Evolutionary conservation across 1,140 invertebrate species (phyloP).

Genomic region (Matsumurasca onukii): DNA sequence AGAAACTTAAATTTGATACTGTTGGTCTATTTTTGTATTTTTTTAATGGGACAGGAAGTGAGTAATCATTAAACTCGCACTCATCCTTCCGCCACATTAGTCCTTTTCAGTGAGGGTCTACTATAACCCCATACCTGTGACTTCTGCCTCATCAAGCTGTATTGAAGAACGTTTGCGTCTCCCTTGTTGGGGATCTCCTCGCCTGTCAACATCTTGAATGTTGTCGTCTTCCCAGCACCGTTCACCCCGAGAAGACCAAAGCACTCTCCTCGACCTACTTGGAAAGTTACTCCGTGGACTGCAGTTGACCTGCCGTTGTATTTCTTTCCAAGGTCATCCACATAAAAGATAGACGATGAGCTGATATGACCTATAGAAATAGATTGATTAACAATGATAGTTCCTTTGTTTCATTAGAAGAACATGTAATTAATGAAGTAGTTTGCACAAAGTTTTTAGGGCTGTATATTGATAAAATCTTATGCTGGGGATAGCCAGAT

Average conservation of each 20-base stretch:
- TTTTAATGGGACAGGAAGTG: too few relatives aligned
- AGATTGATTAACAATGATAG: too few relatives aligned
- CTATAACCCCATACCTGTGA: constrained; percentile 30
- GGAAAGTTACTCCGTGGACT: constrained; percentile 71
- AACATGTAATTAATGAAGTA: neutral
- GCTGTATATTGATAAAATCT: too few relatives aligned
- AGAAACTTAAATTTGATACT: too few relatives aligned
- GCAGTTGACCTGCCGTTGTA: constrained; percentile 49
- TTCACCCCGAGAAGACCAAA: constrained; percentile 90
- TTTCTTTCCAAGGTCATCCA: constrained; percentile 39
- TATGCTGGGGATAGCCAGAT: too few relatives aligned
- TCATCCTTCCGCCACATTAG: too few relatives aligned
- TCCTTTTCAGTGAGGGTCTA: too few relatives aligned
- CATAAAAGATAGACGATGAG: constrained; percentile 32
- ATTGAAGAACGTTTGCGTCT: constrained; percentile 29
- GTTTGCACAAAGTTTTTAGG: constrained; percentile 10
- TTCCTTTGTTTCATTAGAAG: too few relatives aligned
- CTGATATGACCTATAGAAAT: constrained; percentile 33
- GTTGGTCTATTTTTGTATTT: too few relatives aligned
- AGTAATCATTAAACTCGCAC: too few relatives aligned
- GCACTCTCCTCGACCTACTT: constrained; percentile 72
- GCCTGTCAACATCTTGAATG: constrained; percentile 89
- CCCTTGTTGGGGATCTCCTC: constrained; percentile 36
- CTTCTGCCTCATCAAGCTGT: constrained; percentile 27
- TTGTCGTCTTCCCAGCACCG: constrained; percentile 83